phyloP scores from a whole-genome alignment of 2,888 invertebrate species.

The Stomorhina lunata region DNA sequence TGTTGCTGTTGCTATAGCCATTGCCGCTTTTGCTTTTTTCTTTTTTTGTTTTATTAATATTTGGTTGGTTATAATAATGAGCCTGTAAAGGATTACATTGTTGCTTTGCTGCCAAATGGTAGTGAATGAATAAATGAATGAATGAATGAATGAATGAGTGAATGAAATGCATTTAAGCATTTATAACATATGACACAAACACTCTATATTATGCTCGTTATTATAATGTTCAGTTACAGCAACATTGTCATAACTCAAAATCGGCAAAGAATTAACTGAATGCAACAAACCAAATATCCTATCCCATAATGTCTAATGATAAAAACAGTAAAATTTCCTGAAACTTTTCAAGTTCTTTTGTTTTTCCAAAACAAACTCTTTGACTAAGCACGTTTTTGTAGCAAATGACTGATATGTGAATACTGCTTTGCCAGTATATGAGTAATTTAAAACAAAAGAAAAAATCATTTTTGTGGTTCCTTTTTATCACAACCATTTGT shows the following conservation, averaged over 20 bases:
- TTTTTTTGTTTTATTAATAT: not conserved
- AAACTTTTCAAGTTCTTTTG: too few relatives aligned
- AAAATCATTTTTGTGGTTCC: constrained; percentile 38
- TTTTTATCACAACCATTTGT: constrained; percentile 28
- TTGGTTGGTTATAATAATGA: constrained; percentile 50
- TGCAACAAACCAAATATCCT: too few relatives aligned
- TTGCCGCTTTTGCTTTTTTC: not conserved
- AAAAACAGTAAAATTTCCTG: too few relatives aligned
- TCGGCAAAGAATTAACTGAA: too few relatives aligned
- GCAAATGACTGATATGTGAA: not conserved
- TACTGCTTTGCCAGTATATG: not conserved
- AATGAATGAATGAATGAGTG: too few relatives aligned
- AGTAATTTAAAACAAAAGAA: constrained; percentile 13
- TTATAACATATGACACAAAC: constrained; percentile 59
- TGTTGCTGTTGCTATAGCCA: too few relatives aligned
- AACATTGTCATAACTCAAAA: too few relatives aligned
- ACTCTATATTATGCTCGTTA: constrained; percentile 37
- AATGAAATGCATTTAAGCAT: constrained; percentile 51
- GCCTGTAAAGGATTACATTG: constrained; percentile 53
- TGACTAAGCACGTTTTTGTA: not conserved
- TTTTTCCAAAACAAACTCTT: too few relatives aligned
- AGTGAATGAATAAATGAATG: too few relatives aligned
- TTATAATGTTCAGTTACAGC: not conserved
- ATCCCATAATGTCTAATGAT: too few relatives aligned
- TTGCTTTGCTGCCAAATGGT: too few relatives aligned